These are phyloP conservation scores for Genyomyrus donnyi DNA, from an alignment of 2,113 vertebrate species.

Conservation along the genomic window DNA sequence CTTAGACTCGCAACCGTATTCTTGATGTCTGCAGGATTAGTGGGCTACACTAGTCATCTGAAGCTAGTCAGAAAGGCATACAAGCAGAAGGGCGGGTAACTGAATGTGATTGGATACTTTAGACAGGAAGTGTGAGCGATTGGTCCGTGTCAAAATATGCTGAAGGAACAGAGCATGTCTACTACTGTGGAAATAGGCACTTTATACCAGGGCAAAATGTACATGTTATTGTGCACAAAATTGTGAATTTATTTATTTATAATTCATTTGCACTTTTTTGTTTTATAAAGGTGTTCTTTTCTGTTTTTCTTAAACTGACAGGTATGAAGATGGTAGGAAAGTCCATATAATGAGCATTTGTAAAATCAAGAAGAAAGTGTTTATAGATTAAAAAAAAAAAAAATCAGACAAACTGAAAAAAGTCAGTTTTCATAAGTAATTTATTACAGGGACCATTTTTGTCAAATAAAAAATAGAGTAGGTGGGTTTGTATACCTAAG, in stretches of 20 bases:
- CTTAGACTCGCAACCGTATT: not conserved
- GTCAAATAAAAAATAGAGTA: not conserved
- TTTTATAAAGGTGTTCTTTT: not conserved
- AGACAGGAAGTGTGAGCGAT: not conserved
- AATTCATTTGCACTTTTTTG: conserved; percentile 2
- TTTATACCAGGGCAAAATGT: not conserved
- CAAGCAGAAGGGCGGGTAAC: not conserved
- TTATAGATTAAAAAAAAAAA: not conserved
- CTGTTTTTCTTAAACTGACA: not conserved
- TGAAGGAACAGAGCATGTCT: not conserved
- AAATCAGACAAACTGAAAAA: not conserved
- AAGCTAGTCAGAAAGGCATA: not conserved
- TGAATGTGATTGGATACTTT: not conserved
- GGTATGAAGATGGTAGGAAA: not conserved
- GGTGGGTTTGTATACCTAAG: not conserved
- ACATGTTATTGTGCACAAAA: not conserved
- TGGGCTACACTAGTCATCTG: not conserved
- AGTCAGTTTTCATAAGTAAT: not conserved
- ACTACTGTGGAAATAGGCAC: conserved; percentile 7
- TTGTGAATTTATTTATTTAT: not conserved
- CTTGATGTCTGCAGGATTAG: not conserved
- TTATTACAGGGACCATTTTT: not conserved
- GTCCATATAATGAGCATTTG: not conserved
- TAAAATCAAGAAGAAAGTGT: not conserved
- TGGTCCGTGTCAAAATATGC: not conserved